Percentiles rank a stretch among this genome's conserved stretches.
phyloP scores from a whole-genome alignment of 2,888 invertebrate species.

The Polyploca ridens region DNA sequence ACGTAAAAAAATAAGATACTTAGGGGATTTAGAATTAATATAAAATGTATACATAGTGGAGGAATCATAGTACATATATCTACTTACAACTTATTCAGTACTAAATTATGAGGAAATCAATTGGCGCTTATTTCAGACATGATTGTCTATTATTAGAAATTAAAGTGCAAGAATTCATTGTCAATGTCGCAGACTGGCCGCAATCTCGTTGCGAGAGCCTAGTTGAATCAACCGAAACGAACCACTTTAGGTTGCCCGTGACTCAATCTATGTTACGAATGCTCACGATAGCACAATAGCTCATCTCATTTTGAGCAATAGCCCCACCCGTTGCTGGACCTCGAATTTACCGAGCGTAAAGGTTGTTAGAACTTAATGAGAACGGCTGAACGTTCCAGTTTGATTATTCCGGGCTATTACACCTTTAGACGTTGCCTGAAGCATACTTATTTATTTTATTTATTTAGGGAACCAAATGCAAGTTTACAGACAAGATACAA shows the following conservation, averaged over 20 bases:
- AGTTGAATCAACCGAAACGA: slow-evolving; percentile 24
- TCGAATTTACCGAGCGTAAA: slow-evolving; percentile 35
- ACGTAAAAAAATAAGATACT: too few species aligned
- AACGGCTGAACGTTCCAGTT: slow-evolving; percentile 1
- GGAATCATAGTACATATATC: neutral
- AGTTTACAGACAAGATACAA: too few species aligned
- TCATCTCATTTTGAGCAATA: slow-evolving; percentile 23
- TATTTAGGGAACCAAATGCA: too few species aligned
- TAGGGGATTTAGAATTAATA: too few species aligned
- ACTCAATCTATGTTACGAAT: slow-evolving; percentile 24
- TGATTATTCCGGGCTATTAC: neutral
- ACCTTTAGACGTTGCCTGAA: neutral
- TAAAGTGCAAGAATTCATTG: slow-evolving; percentile 12
- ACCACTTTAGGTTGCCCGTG: slow-evolving; percentile 2
- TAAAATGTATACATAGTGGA: neutral
- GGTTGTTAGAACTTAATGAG: slow-evolving; percentile 8
- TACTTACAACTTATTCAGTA: neutral
- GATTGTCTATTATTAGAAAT: slow-evolving; percentile 10
- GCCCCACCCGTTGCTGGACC: slow-evolving; percentile 25
- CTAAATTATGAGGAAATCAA: neutral
- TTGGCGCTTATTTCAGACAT: slow-evolving; percentile 11
- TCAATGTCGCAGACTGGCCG: slow-evolving; percentile 30
- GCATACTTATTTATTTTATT: too few species aligned
- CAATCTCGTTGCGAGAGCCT: slow-evolving; percentile 27
- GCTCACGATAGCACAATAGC: slow-evolving; percentile 21